These are phyloP conservation scores for Clunio marinus DNA, from an alignment of 2,888 invertebrate species.

Conservation along the genomic window DNA sequence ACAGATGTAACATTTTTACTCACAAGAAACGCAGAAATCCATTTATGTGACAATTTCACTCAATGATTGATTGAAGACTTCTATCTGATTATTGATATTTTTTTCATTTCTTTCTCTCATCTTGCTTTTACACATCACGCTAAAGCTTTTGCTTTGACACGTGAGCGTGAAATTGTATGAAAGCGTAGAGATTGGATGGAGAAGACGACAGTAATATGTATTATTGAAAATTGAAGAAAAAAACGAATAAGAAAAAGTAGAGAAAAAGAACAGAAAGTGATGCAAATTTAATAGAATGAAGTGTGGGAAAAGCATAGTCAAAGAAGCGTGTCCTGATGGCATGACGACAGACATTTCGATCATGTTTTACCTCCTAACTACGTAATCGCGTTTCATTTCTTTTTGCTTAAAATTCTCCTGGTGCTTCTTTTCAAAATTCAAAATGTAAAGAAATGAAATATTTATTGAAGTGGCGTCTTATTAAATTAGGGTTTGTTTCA, in stretches of 20 bases:
- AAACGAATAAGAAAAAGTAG: too few relatives aligned
- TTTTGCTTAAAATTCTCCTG: too few relatives aligned
- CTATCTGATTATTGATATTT: conserved; percentile 20
- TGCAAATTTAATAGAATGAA: conserved; percentile 9
- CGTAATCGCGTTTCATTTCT: too few relatives aligned
- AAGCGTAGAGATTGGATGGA: too few relatives aligned
- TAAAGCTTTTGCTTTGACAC: conserved; percentile 22
- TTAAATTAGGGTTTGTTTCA: conserved; percentile 27
- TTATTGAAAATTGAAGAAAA: too few relatives aligned
- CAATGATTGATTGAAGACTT: conserved; percentile 27
- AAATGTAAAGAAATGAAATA: too few relatives aligned
- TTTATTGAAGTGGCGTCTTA: too few relatives aligned
- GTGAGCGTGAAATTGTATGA: conserved; percentile 24
- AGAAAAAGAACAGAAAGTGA: neutral
- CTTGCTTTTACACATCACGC: neutral
- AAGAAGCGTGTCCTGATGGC: too few relatives aligned
- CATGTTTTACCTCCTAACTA: too few relatives aligned
- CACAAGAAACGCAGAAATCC: conserved; percentile 12
- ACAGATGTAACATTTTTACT: neutral
- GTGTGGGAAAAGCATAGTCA: too few relatives aligned
- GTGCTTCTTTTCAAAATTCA: too few relatives aligned
- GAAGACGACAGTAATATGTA: neutral
- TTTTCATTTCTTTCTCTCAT: neutral
- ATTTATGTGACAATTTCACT: conserved; percentile 27
- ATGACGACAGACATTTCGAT: too few relatives aligned